Percentiles rank a stretch among this genome's conserved stretches.
Conservation (phyloP, 2,888 invertebrate genomes). For the Thecocarcelia acutangulata region DNA sequence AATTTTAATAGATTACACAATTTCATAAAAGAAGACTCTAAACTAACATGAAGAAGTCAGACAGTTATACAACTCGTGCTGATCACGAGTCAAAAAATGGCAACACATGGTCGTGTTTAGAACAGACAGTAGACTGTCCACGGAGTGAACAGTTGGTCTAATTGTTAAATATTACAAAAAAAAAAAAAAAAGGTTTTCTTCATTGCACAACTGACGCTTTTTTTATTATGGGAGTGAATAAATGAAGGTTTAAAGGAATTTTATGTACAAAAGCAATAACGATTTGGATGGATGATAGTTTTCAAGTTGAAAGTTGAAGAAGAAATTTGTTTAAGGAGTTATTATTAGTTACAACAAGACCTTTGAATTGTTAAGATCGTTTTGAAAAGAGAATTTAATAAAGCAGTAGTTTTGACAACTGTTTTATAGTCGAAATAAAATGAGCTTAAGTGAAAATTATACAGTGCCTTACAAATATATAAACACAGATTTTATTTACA, state of each 20-base stretch:
- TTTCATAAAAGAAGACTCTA: slow-evolving; percentile 31
- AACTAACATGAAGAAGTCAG: slow-evolving; percentile 10
- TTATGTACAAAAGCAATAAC: slow-evolving; percentile 33
- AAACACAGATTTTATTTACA: slow-evolving; percentile 73
- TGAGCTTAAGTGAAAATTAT: slow-evolving; percentile 65
- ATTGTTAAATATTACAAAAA: slow-evolving; percentile 53
- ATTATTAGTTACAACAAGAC: slow-evolving; percentile 62
- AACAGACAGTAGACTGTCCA: slow-evolving; percentile 43
- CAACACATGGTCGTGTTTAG: slow-evolving; percentile 63
- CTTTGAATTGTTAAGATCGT: slow-evolving; percentile 63
- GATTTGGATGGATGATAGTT: slow-evolving; percentile 45
- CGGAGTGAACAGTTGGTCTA: slow-evolving; percentile 68
- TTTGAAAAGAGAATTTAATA: neutral
- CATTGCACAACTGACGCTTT: slow-evolving; percentile 66
- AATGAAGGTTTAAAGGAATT: slow-evolving; percentile 19
- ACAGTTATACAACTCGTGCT: slow-evolving; percentile 49
- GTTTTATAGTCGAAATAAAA: slow-evolving; percentile 1
- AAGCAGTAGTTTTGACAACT: neutral
- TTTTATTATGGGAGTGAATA: slow-evolving; percentile 16
- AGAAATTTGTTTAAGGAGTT: slow-evolving; percentile 44
- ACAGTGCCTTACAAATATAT: slow-evolving; percentile 50
- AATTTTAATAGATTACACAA: slow-evolving; percentile 40
- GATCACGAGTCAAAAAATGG: slow-evolving; percentile 54
- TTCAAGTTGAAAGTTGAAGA: slow-evolving; percentile 55
- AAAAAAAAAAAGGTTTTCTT: slow-evolving; percentile 5